These are phyloP conservation scores for Botrylloides violaceus DNA, from an alignment of 23 tunicate species.

Conservation along the genomic window DNA sequence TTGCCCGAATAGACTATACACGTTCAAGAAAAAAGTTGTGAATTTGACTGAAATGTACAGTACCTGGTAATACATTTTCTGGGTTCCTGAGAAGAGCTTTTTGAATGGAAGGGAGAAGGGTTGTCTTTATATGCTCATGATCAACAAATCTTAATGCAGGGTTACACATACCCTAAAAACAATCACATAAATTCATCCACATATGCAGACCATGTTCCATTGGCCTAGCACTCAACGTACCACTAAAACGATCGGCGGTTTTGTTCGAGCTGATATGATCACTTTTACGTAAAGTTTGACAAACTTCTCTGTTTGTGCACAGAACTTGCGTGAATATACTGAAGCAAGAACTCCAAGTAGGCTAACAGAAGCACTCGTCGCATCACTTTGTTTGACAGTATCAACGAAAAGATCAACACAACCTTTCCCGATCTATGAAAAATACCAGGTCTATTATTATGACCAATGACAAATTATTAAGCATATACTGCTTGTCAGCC, in stretches of 20 bases:
- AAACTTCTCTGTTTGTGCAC: background rate
- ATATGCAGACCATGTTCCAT: background rate
- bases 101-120: conserved; percentile 63
- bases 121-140: conserved; percentile 38
- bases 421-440: background rate
- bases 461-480: background rate
- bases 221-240: background rate
- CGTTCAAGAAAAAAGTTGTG: too few species aligned
- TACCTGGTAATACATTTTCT: conserved; percentile 55
- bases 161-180: conserved; percentile 18
- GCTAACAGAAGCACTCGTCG: background rate
- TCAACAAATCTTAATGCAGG: conserved; percentile 32
- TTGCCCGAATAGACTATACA: too few species aligned
- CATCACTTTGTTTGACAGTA: background rate
- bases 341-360: conserved; percentile 15
- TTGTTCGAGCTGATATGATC: conserved; percentile 2
- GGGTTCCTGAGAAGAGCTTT: conserved; percentile 72
- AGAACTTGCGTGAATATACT: background rate
- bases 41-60: too few species aligned
- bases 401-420: background rate
- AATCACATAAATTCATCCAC: background rate
- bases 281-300: conserved; percentile 4
- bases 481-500: too few species aligned
- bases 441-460: background rate
- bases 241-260: background rate